A percentile compares a stretch with the other conserved stretches of the same genome.
Evolutionary conservation across 2,797 vertebrate genomes (phyloP).

Genomic region (Mallotus villosus): DNA sequence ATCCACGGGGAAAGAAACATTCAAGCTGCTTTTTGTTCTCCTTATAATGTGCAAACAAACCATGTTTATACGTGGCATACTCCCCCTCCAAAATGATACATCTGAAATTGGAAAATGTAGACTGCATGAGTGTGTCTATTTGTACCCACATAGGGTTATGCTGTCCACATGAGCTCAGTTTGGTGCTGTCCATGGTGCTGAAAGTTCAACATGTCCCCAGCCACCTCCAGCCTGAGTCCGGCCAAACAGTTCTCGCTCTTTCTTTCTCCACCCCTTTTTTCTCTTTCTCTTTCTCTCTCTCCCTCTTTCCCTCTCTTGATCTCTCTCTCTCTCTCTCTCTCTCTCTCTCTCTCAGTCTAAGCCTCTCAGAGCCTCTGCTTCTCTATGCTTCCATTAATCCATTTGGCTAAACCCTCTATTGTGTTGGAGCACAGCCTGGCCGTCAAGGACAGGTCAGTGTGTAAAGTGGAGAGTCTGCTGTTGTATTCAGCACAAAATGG

Average conservation of each 20-base stretch:
- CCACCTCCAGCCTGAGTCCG: conserved; percentile 7
- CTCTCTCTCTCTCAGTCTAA: conserved; percentile 28
- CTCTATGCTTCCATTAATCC: conserved; percentile 60
- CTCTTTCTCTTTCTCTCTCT: neutral
- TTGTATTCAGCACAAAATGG: conserved; percentile 26
- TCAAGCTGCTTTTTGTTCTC: neutral
- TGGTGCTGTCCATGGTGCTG: conserved; percentile 61
- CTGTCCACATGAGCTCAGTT: neutral
- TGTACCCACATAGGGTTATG: neutral
- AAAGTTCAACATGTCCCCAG: conserved; percentile 53
- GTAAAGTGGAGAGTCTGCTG: conserved; percentile 12
- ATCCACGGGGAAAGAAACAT: neutral
- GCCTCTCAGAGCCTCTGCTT: conserved; percentile 51
- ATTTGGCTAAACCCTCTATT: conserved; percentile 53
- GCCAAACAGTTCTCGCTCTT: neutral
- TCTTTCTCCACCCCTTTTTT: neutral
- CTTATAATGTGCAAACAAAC: neutral
- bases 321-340: neutral
- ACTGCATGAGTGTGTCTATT: neutral
- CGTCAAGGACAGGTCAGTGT: conserved; percentile 54
- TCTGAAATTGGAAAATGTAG: neutral
- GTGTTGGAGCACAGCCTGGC: conserved; percentile 39
- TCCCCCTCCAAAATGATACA: neutral
- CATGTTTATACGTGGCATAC: neutral
- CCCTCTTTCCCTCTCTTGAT: conserved; percentile 7